phyloP scores from a whole-genome alignment of 2,888 invertebrate species.

The Drosophila acutilabella region DNA sequence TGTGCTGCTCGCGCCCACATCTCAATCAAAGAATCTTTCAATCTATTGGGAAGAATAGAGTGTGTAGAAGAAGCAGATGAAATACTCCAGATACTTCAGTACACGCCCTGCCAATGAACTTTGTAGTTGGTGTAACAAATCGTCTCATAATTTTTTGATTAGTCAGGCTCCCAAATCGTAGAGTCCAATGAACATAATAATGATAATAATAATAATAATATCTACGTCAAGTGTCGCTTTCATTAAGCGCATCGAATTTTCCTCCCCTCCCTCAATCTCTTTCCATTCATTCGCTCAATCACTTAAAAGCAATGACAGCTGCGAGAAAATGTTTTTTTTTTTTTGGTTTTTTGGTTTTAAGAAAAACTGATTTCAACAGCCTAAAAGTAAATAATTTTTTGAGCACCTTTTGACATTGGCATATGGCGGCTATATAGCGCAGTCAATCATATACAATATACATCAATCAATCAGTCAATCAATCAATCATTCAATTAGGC shows the following conservation, averaged over 20 bases:
- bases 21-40: conserved; percentile 51
- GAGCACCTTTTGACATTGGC: conserved; percentile 53
- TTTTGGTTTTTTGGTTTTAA: not conserved
- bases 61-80: not conserved
- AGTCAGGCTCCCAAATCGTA: conserved; percentile 59
- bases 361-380: conserved; percentile 52
- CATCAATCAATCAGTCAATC: conserved; percentile 54
- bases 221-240: conserved; percentile 65
- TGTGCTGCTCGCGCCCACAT: conserved; percentile 58
- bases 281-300: conserved; percentile 5
- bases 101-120: conserved; percentile 47
- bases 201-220: conserved; percentile 35
- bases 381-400: conserved; percentile 59
- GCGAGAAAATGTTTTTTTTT: conserved; percentile 34
- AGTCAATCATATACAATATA: conserved; percentile 50
- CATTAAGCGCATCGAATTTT: conserved; percentile 75
- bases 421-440: conserved; percentile 49
- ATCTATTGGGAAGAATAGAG: not conserved
- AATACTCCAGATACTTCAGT: not conserved
- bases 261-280: conserved; percentile 3
- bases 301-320: conserved; percentile 67
- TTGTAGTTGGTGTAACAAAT: conserved; percentile 69
- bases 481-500: conserved; percentile 70
- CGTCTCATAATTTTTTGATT: conserved; percentile 74
- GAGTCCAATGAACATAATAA: conserved; percentile 11